Base-by-base conservation (phyloP, 2,113 vertebrate genomes). In the Leptobrachium leishanense region DNA sequence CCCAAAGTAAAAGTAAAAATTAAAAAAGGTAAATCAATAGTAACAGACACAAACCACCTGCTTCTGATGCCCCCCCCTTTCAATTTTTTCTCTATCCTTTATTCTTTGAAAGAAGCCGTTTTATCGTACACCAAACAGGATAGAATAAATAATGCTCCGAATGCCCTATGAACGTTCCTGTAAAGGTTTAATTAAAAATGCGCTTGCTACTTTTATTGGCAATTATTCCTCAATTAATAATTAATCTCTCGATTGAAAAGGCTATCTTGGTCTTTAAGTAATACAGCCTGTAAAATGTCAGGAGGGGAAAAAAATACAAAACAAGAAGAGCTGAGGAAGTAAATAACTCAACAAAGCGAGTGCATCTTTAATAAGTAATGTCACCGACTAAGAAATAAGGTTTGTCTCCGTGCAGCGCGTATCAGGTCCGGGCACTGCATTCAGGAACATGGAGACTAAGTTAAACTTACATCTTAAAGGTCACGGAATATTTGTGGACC, bases 151-250 rank as follows among this genome's bases (percentile, higher is more conserved):
- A 63, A 66, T 43, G 44, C 11, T 43, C 31, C 42, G 69, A 43
- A 50, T 72, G 69, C 31, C 46, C 43, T 39, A 68, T 72, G 70
- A 74, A 74, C 62, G 66, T 57, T 41, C 40, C 50, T 74, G 64
- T 81, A 68, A 43, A 68, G 68, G 20, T 74, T 43, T 81, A 81
- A 74, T 81, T 74, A 74, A 50, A 74, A 74, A 81, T 68, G 41
- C 54, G 31, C 62, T 46, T 46, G 42, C 20, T 68, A 79, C 54
- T 68, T 68, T 81, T 74, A 81, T 74, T 68, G 78, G 64, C 78
- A 81, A 81, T 81, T 81, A 81, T 74, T 74, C 9, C 50, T 40
- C 72, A 67, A 66, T 81, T 81, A 81, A 81, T 81, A 81, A 81
- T 81, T 74, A 62, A 81, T 74, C 54, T 46, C 72, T 13, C 31